Evolutionary conservation across 2,113 vertebrate species (phyloP), one percentile per base, ranked within the genome.

Genomic region (Spilogale gracilis): DNA sequence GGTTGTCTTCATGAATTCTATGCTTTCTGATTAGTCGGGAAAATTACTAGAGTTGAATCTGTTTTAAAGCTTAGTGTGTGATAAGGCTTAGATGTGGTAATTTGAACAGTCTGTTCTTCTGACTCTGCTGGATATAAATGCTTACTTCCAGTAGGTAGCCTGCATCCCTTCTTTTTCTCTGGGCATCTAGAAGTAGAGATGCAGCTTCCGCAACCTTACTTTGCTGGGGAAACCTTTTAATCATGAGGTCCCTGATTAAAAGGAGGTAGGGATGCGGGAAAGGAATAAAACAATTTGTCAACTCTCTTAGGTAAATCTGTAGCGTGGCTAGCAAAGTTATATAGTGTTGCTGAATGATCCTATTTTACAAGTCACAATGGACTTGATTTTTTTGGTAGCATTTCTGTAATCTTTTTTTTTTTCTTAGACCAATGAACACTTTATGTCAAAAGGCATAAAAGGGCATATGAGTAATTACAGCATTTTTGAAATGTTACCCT

Each of bases 231-330:
- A 67, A n/a, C 54, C 38, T 38, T 38, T 38, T 38, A 38, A 38
- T 38, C 30, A 38, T 58, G 17, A 84, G 56, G 11, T 80, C 13
- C 27, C 9, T 60, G 54, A 30, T n/a, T 71, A 76, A 87, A 82
- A 45, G 11, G 60, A 67, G 45, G 1, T n/a, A 52, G 60, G 21
- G 17, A 23, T 2, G 1, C 11, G n/a, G 81, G 82, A 48, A 30
- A 67, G 32, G 45, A 87, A 73, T 80, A 71, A 92, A 94, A 9
- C 25, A 73, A 25, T 82, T 96, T 74, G 25, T 89, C 73, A 93
- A 84, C 61, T 94, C 69, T 91, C 14, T 61, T 79, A 48, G 21
- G 56, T 13, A 50, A 50, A 78, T 25, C 25, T 63, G 2, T 30
- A 90, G n/a, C 1, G 2, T 83, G 30, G 30, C 43, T 38, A 54